Evolutionary conservation across 2,113 vertebrate species (phyloP).

Genomic region (Anhinga rufa): DNA sequence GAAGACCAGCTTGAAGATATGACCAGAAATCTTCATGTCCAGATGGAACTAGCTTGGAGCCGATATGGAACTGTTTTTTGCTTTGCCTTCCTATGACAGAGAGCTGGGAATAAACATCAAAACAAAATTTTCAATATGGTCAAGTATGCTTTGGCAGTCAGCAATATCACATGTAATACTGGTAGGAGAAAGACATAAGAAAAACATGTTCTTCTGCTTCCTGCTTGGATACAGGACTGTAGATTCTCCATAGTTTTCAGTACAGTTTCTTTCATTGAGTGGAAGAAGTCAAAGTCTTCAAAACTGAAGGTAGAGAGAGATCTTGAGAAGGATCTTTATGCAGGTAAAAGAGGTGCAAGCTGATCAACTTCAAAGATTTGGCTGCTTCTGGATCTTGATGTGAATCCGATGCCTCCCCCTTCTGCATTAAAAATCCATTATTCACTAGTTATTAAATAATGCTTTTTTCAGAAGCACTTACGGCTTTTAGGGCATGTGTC

Average conservation of each 20-base stretch:
- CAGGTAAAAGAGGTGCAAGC: background rate
- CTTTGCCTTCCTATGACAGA: background rate
- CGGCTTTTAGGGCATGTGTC: background rate
- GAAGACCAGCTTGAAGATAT: background rate
- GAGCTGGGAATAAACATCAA: background rate
- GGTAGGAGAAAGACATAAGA: background rate
- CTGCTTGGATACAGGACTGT: background rate
- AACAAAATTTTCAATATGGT: background rate
- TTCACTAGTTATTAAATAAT: background rate
- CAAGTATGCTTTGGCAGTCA: background rate
- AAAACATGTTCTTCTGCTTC: background rate
- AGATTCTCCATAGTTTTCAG: background rate
- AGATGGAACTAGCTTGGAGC: background rate
- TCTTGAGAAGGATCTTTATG: background rate
- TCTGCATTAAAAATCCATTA: background rate
- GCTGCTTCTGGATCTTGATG: background rate
- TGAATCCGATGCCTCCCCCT: background rate
- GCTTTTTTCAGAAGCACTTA: background rate
- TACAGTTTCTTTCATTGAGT: background rate
- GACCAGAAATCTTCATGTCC: background rate
- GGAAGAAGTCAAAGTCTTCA: background rate
- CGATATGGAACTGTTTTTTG: background rate
- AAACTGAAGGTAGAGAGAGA: background rate
- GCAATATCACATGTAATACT: background rate
- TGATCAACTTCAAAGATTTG: background rate